phyloP scores from a whole-genome alignment of 1,140 invertebrate genomes.

The Aphis gossypii region DNA sequence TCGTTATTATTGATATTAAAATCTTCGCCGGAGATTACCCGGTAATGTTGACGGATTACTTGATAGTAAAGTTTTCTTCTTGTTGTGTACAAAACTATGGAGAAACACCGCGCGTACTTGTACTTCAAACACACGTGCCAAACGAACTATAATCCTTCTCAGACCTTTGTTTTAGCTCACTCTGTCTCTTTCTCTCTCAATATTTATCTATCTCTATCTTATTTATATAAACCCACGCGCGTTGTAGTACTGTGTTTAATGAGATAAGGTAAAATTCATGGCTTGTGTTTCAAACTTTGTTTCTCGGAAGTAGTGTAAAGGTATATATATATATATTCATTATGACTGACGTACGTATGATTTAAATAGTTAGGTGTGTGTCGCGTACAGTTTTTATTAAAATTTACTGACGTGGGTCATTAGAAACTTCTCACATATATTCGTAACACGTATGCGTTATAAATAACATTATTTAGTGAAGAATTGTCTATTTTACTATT shows the following conservation, averaged over 20 bases:
- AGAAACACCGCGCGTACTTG: background rate
- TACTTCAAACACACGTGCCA: background rate
- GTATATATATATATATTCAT: slow-evolving; percentile 13
- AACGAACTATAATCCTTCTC: slow-evolving; percentile 13
- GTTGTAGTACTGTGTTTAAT: background rate
- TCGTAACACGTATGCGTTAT: background rate
- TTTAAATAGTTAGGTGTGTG: background rate
- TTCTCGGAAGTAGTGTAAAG: background rate
- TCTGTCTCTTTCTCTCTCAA: background rate
- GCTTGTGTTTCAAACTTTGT: background rate
- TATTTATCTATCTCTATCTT: background rate
- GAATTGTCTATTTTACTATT: background rate
- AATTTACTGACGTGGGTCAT: background rate
- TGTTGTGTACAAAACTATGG: background rate
- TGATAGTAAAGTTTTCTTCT: slow-evolving; percentile 10
- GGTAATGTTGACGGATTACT: background rate
- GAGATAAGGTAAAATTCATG: background rate
- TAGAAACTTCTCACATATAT: background rate
- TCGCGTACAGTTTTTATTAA: slow-evolving; percentile 11
- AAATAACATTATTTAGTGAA: background rate
- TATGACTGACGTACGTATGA: slow-evolving; percentile 1
- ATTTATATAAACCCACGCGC: background rate
- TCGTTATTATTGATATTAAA: background rate
- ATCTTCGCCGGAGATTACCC: background rate
- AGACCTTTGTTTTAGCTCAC: background rate